These are phyloP conservation scores for Mythimna loreyi DNA, from an alignment of 2,888 invertebrate genomes.

Conservation along the genomic window DNA sequence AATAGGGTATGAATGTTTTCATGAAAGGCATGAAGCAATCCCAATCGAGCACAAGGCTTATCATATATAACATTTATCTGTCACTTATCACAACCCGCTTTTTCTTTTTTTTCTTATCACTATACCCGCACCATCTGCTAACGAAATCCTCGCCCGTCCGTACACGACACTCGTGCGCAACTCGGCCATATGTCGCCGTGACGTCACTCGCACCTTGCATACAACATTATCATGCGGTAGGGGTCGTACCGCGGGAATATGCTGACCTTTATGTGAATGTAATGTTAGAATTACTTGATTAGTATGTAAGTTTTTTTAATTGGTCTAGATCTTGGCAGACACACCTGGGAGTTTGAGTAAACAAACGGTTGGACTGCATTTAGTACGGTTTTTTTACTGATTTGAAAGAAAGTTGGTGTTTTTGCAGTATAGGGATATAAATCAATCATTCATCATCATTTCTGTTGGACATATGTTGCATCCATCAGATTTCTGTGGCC, in stretches of 20 bases:
- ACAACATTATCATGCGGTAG: slow-evolving; percentile 49
- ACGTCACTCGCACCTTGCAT: slow-evolving; percentile 71
- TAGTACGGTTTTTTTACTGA: not conserved
- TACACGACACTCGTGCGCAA: slow-evolving; percentile 42
- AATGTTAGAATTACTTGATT: slow-evolving; percentile 43
- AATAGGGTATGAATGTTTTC: not conserved
- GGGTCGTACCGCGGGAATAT: slow-evolving; percentile 66
- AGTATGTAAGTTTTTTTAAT: not conserved
- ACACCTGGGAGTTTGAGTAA: slow-evolving; percentile 28
- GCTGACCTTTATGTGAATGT: slow-evolving; percentile 64
- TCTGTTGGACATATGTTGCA: too few species aligned
- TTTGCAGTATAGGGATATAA: not conserved
- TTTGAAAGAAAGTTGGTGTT: not conserved
- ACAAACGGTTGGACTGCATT: not conserved
- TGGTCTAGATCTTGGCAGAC: slow-evolving; percentile 14
- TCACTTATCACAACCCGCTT: not conserved
- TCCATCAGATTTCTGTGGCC: too few species aligned
- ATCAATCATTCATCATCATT: too few species aligned
- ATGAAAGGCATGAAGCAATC: not conserved
- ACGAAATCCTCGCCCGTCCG: slow-evolving; percentile 26
- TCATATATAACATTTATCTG: not conserved
- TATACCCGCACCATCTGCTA: not conserved
- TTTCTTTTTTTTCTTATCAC: not conserved
- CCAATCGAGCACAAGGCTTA: not conserved
- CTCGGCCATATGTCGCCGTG: slow-evolving; percentile 64